Evolutionary conservation across 2,888 invertebrate genomes (phyloP).

Genomic region (Tipula vernalis): DNA sequence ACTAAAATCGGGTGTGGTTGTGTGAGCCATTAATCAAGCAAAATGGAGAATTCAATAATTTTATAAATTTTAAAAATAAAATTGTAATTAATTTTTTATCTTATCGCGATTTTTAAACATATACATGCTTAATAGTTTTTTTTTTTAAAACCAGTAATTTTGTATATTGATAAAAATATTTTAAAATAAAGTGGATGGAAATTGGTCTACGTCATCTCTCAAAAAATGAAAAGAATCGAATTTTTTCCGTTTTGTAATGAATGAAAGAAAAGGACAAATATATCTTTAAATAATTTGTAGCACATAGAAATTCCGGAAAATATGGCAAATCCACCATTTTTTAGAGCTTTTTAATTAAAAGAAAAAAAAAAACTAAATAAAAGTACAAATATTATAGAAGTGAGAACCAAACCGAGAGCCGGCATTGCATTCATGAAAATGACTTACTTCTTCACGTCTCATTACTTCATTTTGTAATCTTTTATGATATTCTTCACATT

Average conservation of each 20-base stretch:
- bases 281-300: background rate
- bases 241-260: background rate
- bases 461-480: constrained; percentile 90
- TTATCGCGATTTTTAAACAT: background rate
- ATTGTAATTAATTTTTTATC: background rate
- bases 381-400: background rate
- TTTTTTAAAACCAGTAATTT: background rate
- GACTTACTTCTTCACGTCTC: constrained; percentile 95
- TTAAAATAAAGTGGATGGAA: background rate
- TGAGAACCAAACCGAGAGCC: background rate
- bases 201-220: background rate
- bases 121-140: background rate
- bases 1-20: constrained; percentile 10
- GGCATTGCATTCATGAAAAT: background rate
- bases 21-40: background rate
- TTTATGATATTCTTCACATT: constrained; percentile 91
- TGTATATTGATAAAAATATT: background rate
- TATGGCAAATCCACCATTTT: background rate
- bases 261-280: background rate
- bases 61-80: background rate
- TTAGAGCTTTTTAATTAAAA: background rate
- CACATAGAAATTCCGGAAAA: background rate
- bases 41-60: constrained; percentile 9
- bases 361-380: too few species aligned
- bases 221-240: background rate